phyloP scores from a whole-genome alignment of 2,888 invertebrate genomes.

The Cactoblastis cactorum region DNA sequence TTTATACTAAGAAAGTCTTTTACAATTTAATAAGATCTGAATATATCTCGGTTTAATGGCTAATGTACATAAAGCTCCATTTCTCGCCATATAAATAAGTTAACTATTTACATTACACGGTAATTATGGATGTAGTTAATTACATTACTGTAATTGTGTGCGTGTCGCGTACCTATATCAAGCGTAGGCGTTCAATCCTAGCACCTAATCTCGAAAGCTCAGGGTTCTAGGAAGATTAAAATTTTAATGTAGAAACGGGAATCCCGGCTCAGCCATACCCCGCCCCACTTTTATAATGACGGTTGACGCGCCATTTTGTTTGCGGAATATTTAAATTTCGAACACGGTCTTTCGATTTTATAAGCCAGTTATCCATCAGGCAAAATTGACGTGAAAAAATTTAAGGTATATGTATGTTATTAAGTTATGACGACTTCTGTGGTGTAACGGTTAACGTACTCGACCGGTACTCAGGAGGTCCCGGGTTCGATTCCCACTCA shows the following conservation, averaged over 20 bases:
- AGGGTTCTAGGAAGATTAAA: slow-evolving; percentile 37
- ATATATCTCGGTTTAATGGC: too few species aligned
- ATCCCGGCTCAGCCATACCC: slow-evolving; percentile 25
- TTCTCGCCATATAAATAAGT: neutral
- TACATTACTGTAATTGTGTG: slow-evolving; percentile 5
- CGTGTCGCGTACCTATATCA: slow-evolving; percentile 9
- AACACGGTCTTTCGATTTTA: slow-evolving; percentile 22
- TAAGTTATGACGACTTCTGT: too few species aligned
- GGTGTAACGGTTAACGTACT: too few species aligned
- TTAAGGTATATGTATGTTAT: too few species aligned
- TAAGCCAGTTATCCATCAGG: too few species aligned
- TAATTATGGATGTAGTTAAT: slow-evolving; percentile 11
- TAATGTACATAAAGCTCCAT: neutral
- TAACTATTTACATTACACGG: neutral
- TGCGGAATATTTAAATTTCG: slow-evolving; percentile 41
- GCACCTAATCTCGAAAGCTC: slow-evolving; percentile 39
- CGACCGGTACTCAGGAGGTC: too few species aligned
- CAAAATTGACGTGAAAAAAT: too few species aligned
- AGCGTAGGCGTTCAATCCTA: slow-evolving; percentile 7
- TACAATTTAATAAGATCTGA: too few species aligned
- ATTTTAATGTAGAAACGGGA: slow-evolving; percentile 44
- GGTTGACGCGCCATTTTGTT: slow-evolving; percentile 34
- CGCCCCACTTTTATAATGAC: slow-evolving; percentile 40
- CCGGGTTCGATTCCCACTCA: too few species aligned
- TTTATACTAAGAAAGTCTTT: too few species aligned